Evolutionary conservation across 2,888 invertebrate species (phyloP).

Genomic region (Lottia gigantea): DNA sequence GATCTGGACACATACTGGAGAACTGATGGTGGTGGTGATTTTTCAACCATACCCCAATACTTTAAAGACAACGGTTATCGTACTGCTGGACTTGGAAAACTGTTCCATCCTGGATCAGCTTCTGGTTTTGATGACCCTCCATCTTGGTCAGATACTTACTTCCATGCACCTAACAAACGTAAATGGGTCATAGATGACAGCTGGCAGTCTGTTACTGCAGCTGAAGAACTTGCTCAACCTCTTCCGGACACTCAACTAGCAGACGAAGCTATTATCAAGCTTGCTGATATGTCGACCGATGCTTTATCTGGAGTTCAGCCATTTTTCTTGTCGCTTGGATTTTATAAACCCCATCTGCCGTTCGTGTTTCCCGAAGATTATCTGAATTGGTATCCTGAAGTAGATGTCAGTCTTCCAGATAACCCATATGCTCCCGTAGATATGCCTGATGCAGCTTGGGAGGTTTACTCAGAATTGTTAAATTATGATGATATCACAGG

Average conservation of each 20-base stretch:
- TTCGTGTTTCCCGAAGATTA: conserved; percentile 83
- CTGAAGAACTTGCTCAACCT: conserved; percentile 70
- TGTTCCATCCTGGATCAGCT: conserved; percentile 10
- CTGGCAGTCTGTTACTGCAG: conserved; percentile 40
- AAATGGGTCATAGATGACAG: conserved; percentile 22
- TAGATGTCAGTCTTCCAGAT: conserved; percentile 30
- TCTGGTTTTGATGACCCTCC: conserved; percentile 39
- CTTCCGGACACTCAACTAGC: conserved; percentile 84
- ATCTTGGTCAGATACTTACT: conserved; percentile 46
- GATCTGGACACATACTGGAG: background rate
- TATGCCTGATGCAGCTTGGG: conserved; percentile 47
- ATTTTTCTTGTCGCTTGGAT: conserved; percentile 85
- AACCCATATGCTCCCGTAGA: conserved; percentile 41
- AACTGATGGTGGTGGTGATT: background rate
- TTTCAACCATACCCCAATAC: background rate
- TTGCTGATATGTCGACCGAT: conserved; percentile 65
- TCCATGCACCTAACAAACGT: conserved; percentile 23
- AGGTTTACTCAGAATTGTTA: conserved; percentile 35
- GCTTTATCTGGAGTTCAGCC: conserved; percentile 70
- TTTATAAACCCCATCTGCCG: conserved; percentile 70
- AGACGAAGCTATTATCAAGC: conserved; percentile 75
- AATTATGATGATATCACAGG: conserved; percentile 33
- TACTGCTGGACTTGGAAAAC: background rate
- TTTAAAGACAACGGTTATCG: background rate
- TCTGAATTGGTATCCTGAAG: conserved; percentile 72